Evolutionary conservation across 1,140 invertebrate genomes (phyloP).

Genomic region (Thrips palmi): DNA sequence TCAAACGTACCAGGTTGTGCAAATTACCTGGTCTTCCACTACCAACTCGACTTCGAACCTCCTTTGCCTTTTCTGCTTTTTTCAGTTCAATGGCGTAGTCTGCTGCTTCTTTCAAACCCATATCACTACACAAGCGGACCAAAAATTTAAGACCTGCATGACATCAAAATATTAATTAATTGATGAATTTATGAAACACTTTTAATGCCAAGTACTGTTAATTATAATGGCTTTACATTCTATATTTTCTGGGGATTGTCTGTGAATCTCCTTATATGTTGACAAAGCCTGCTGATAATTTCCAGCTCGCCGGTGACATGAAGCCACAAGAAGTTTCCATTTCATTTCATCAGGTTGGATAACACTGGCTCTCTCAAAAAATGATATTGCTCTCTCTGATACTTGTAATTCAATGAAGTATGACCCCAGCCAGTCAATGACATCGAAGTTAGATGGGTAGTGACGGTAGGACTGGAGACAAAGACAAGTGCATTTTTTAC

Average conservation of each 20-base stretch:
- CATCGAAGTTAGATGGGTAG: conserved; percentile 74
- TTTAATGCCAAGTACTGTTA: not conserved
- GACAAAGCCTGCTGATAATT: conserved; percentile 68
- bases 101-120: conserved; percentile 61
- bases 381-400: conserved; percentile 71
- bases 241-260: conserved; percentile 65
- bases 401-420: conserved; percentile 82
- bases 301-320: conserved; percentile 62
- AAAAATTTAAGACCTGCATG: conserved; percentile 52
- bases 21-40: conserved; percentile 32
- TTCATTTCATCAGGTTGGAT: conserved; percentile 70
- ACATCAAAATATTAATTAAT: conserved; percentile 3
- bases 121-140: conserved; percentile 59
- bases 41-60: conserved; percentile 38
- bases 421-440: conserved; percentile 80
- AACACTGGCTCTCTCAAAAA: conserved; percentile 75
- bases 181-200: not conserved
- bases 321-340: conserved; percentile 70
- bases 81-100: conserved; percentile 64
- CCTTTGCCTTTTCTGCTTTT: conserved; percentile 61
- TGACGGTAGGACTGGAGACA: conserved; percentile 57
- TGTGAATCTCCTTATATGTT: conserved; percentile 60
- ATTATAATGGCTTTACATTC: conserved; percentile 54
- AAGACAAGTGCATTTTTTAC: conserved; percentile 9
- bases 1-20: not conserved